Base-by-base conservation (phyloP, 2,888 invertebrate species). In the Allacma fusca region DNA sequence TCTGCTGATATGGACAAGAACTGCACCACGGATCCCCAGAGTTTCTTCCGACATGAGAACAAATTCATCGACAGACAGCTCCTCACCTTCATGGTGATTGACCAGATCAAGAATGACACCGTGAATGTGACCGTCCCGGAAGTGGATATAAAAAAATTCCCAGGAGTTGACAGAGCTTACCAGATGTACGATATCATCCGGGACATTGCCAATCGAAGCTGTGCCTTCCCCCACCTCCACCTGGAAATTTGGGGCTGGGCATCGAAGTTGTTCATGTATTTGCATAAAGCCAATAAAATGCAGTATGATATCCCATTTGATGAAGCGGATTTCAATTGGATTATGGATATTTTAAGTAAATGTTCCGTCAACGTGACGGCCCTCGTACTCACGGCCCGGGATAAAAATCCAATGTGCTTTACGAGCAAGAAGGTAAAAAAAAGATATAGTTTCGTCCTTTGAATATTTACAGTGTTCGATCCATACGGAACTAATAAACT, bases 251-350 rank as follows among this genome's bases (percentile, higher is more conserved):
- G 50, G 69, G 34, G 69, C n/a, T 50, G n/a, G 59, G 76, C 69
- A 0, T 28, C 68, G 7, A 57, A 69, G 4, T 29, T 83, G 13
- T 83, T 83, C 59, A 77, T 80, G 28, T 76, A 78, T 44, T 65
- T 83, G 9, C 80, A 82, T 62, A 81, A 80, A 44, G 82, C 81
- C n/a, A 80, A 77, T 44, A 70, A 78, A 9, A 80, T 78, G 59
- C 71, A 78, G 28, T 81, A 81, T 62, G 83, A 82, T 13, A 80
- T 82, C 34, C 64, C 57, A 21, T 34, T 83, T 13, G 43, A 75
- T 16, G 65, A 68, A 1, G 80, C 77, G 0, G 80, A 82, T n/a
- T 79, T 76, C 72, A 50, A 78, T n/a, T 81, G 81, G 81, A 81
- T 82, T 43, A 76, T 75, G 23, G 76, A 76, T 12, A 83, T 83